Evolutionary conservation across 2,888 invertebrate species (phyloP).

Genomic region (Meganola albula): DNA sequence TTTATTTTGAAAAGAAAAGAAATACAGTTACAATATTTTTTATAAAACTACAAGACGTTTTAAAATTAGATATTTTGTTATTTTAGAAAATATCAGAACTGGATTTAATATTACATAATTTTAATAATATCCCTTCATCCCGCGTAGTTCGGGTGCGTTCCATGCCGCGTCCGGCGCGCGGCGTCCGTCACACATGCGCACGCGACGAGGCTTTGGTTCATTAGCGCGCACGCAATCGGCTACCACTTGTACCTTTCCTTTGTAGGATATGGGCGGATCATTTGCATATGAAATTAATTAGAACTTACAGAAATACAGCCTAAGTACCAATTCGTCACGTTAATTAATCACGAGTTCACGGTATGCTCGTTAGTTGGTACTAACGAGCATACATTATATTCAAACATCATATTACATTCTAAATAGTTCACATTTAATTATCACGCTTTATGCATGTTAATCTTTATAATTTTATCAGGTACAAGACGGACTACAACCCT

Average conservation of each 20-base stretch:
- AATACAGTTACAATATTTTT: too few relatives aligned
- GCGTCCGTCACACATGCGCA: conserved; percentile 60
- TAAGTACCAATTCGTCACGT: conserved; percentile 17
- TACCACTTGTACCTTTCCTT: too few relatives aligned
- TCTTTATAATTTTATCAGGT: too few relatives aligned
- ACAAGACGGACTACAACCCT: conserved; percentile 42
- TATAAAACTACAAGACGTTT: too few relatives aligned
- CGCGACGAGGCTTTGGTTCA: conserved; percentile 68
- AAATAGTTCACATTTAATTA: conserved; percentile 17
- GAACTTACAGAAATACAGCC: too few relatives aligned
- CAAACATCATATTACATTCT: conserved; percentile 28
- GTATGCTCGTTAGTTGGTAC: conserved; percentile 33
- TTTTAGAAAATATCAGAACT: too few relatives aligned
- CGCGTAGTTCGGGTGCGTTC: conserved; percentile 58
- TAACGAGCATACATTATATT: conserved; percentile 17
- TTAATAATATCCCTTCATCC: conserved; percentile 33
- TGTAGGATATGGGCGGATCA: too few relatives aligned
- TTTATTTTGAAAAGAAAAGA: too few relatives aligned
- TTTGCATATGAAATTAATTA: too few relatives aligned
- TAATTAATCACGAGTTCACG: conserved; percentile 34
- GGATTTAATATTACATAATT: too few relatives aligned
- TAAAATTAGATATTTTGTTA: too few relatives aligned
- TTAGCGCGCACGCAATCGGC: conserved; percentile 64
- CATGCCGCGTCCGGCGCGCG: conserved; percentile 61
- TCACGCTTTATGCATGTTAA: conserved; percentile 18